Evolutionary conservation across 2,888 invertebrate species (phyloP).

Genomic region (Zaprionus bogoriensis): DNA sequence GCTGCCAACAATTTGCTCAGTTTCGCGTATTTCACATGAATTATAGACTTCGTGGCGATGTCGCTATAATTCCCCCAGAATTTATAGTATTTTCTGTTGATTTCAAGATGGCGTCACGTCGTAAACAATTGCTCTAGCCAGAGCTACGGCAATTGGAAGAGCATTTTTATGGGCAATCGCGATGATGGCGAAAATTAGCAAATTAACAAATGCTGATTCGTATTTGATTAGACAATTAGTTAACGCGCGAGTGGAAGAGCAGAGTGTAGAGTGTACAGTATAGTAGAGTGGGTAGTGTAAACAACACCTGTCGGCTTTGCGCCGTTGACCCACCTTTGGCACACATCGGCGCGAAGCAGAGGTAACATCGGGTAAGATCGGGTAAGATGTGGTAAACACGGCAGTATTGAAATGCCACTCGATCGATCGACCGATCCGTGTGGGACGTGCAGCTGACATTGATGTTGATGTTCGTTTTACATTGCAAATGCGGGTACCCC

Average conservation of each 20-base stretch:
- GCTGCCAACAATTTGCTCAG: slow-evolving; percentile 24
- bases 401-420: slow-evolving; percentile 36
- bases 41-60: slow-evolving; percentile 36
- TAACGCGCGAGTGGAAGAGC: slow-evolving; percentile 41
- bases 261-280: no score
- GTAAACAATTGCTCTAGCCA: no score
- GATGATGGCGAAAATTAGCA: slow-evolving; percentile 35
- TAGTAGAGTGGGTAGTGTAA: slow-evolving; percentile 55
- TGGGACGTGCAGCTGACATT: slow-evolving; percentile 65
- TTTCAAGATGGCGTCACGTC: no score
- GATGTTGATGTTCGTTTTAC: slow-evolving; percentile 56
- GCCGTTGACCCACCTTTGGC: slow-evolving; percentile 49
- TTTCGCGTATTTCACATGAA: slow-evolving; percentile 19
- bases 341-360: slow-evolving; percentile 52
- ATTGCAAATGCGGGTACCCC: background rate
- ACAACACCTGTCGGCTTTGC: slow-evolving; percentile 31
- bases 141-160: slow-evolving; percentile 30
- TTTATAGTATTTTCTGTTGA: slow-evolving; percentile 18
- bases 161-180: slow-evolving; percentile 11
- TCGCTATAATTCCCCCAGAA: slow-evolving; percentile 6
- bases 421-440: slow-evolving; percentile 31
- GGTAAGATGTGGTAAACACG: no score
- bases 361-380: no score
- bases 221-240: slow-evolving; percentile 68
- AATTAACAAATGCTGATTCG: slow-evolving; percentile 26